Percentiles rank a stretch among this genome's conserved stretches.
Evolutionary conservation across 1,140 invertebrate genomes (phyloP).

Genomic region (Dendroctonus valens): DNA sequence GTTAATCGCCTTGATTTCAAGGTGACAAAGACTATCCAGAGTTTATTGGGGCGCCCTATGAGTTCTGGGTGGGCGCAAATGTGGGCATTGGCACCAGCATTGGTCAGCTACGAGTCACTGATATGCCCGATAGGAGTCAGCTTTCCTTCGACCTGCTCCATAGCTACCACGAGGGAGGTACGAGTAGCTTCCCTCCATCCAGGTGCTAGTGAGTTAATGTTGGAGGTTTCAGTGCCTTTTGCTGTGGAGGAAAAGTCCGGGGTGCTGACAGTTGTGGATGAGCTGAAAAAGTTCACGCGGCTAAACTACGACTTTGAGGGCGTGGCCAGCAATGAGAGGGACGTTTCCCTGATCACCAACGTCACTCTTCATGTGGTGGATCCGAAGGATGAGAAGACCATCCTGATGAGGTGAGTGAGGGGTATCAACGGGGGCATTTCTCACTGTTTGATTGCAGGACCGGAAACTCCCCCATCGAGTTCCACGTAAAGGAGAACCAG

Average conservation of each 20-base stretch:
- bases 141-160: slow-evolving; percentile 76
- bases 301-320: slow-evolving; percentile 78
- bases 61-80: slow-evolving; percentile 85
- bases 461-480: slow-evolving; percentile 65
- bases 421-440: neutral
- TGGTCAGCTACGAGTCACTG: slow-evolving; percentile 76
- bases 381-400: slow-evolving; percentile 65
- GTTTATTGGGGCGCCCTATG: slow-evolving; percentile 85
- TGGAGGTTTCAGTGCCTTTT: slow-evolving; percentile 69
- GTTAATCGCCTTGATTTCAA: neutral
- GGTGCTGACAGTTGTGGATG: slow-evolving; percentile 79
- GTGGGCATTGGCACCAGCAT: slow-evolving; percentile 80
- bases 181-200: neutral
- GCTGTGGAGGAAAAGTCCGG: slow-evolving; percentile 86
- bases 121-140: slow-evolving; percentile 64
- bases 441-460: slow-evolving; percentile 52
- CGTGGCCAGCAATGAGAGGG: slow-evolving; percentile 67
- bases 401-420: slow-evolving; percentile 65
- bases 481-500: slow-evolving; percentile 76
- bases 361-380: slow-evolving; percentile 81
- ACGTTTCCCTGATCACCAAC: slow-evolving; percentile 71
- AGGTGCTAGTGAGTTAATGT: neutral
- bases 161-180: slow-evolving; percentile 78
- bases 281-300: slow-evolving; percentile 67
- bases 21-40: slow-evolving; percentile 56